Evolutionary conservation across 2,797 vertebrate genomes (phyloP).

Genomic region (Nyctalus aviator): DNA sequence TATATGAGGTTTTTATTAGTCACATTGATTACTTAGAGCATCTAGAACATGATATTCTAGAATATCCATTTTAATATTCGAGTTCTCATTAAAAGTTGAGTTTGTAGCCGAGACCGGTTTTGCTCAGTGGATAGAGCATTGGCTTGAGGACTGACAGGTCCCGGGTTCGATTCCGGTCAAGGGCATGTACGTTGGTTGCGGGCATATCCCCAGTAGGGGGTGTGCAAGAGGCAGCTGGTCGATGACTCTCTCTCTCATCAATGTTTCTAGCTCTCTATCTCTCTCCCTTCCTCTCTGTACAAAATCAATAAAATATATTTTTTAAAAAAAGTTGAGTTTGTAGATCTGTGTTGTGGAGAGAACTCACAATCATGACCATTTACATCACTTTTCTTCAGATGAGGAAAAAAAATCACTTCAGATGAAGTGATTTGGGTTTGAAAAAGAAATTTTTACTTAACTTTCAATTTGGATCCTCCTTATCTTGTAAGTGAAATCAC

Average conservation of each 20-base stretch:
- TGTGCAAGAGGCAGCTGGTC: too few relatives aligned
- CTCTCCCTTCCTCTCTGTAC: too few relatives aligned
- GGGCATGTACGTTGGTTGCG: too few relatives aligned
- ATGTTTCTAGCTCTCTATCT: too few relatives aligned
- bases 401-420: conserved; percentile 31
- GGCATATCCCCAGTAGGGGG: too few relatives aligned
- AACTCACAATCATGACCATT: not conserved
- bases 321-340: not conserved
- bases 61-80: not conserved
- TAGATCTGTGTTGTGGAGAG: not conserved
- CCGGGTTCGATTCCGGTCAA: too few relatives aligned
- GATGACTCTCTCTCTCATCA: too few relatives aligned
- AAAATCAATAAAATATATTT: too few relatives aligned
- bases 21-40: not conserved
- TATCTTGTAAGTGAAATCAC: conserved; percentile 56
- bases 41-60: not conserved
- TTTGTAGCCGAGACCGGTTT: too few relatives aligned
- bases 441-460: conserved; percentile 44
- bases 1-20: not conserved
- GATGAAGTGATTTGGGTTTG: conserved; percentile 47
- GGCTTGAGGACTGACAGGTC: too few relatives aligned
- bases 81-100: not conserved
- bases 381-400: conserved; percentile 30
- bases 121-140: too few relatives aligned
- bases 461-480: conserved; percentile 4